Conservation (phyloP, 2,797 vertebrate genomes). For the Arrhamphus sclerolepis region DNA sequence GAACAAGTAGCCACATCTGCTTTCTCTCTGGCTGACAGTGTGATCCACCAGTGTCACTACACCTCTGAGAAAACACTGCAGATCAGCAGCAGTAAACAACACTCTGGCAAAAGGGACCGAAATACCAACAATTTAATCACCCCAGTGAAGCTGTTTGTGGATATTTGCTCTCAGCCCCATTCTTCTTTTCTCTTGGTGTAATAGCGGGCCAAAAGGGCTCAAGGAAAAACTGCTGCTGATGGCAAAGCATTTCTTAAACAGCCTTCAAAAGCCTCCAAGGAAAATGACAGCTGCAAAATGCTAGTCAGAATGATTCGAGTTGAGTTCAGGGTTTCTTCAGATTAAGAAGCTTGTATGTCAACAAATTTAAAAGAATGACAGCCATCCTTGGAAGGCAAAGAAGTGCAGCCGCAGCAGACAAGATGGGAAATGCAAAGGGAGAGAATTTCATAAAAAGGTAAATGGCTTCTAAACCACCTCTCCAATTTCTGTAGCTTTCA, state of each 20-base stretch:
- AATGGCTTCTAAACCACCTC: slow-evolving; percentile 7
- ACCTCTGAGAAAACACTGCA: slow-evolving; percentile 46
- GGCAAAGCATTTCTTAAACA: slow-evolving; percentile 42
- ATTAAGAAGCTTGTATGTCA: slow-evolving; percentile 40
- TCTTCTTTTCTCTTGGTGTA: slow-evolving; percentile 39
- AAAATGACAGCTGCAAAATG: slow-evolving; percentile 53
- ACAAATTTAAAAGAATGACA: slow-evolving; percentile 40
- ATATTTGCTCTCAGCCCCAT: slow-evolving; percentile 57
- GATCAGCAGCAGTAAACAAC: slow-evolving; percentile 61
- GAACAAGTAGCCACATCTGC: slow-evolving; percentile 60
- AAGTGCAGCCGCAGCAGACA: slow-evolving; percentile 20
- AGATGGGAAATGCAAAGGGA: slow-evolving; percentile 3
- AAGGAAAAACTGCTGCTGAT: slow-evolving; percentile 26
- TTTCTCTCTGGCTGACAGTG: slow-evolving; percentile 33
- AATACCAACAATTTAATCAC: slow-evolving; percentile 71
- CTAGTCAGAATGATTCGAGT: slow-evolving; percentile 38
- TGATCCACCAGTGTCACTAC: slow-evolving; percentile 40
- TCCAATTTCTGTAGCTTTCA: background rate
- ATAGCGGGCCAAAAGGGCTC: slow-evolving; percentile 12
- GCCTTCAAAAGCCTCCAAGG: slow-evolving; percentile 26
- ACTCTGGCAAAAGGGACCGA: slow-evolving; percentile 57
- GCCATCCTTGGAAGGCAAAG: slow-evolving; percentile 30
- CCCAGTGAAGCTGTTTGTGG: slow-evolving; percentile 57
- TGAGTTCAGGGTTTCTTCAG: slow-evolving; percentile 42
- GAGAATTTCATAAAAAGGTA: background rate